Percentiles rank a stretch among this genome's conserved stretches.
These are phyloP conservation scores for Papilio glaucus DNA, from an alignment of 1,140 invertebrate genomes.

Conservation along the genomic window DNA sequence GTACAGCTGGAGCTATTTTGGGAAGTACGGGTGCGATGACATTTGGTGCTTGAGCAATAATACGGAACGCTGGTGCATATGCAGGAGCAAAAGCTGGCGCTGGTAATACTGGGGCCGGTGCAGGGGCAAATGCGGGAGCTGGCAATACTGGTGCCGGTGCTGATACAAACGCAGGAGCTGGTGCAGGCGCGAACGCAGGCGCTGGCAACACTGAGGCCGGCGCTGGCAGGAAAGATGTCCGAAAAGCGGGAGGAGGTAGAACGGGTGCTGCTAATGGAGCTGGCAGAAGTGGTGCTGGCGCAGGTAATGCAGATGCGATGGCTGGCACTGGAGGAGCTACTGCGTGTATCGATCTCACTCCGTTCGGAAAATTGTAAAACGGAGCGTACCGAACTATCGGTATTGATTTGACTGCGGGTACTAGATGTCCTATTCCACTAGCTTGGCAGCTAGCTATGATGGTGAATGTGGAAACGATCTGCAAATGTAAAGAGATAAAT, in stretches of 20 bases:
- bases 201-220: conserved; percentile 46
- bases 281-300: conserved; percentile 46
- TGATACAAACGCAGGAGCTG: conserved; percentile 45
- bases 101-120: conserved; percentile 36
- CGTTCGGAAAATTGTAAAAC: conserved; percentile 75
- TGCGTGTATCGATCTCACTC: conserved; percentile 69
- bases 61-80: conserved; percentile 43
- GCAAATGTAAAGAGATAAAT: conserved; percentile 51
- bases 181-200: conserved; percentile 40
- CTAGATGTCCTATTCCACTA: conserved; percentile 68
- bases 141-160: conserved; percentile 46
- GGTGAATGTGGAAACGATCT: conserved; percentile 60
- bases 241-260: conserved; percentile 36
- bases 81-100: conserved; percentile 41
- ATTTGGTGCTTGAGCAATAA: conserved; percentile 31
- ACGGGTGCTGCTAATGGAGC: conserved; percentile 44
- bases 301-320: conserved; percentile 43
- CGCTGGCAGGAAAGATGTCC: conserved; percentile 46
- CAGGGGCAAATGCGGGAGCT: conserved; percentile 16
- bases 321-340: conserved; percentile 57
- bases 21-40: conserved; percentile 43
- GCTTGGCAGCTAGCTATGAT: conserved; percentile 71
- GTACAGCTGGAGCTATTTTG: conserved; percentile 40
- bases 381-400: conserved; percentile 75
- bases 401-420: conserved; percentile 63